phyloP scores from a whole-genome alignment of 2,797 vertebrate species.

The Trematomus bernacchii region DNA sequence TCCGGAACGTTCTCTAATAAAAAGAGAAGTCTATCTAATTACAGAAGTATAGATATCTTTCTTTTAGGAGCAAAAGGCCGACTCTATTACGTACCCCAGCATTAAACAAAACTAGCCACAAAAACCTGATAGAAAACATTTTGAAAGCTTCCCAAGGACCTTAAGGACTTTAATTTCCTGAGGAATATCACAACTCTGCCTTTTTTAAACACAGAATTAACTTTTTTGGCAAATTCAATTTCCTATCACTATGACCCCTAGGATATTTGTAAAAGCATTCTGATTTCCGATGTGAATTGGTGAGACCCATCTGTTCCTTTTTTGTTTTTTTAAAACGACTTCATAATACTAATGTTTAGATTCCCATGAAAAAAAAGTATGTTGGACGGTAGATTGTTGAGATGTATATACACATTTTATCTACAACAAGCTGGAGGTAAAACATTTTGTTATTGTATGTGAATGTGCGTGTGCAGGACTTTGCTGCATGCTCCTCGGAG shows the following conservation, averaged over 20 bases:
- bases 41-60: background rate
- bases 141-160: background rate
- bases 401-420: background rate
- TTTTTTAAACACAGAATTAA: background rate
- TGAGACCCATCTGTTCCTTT: background rate
- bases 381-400: too few species aligned
- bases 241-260: background rate
- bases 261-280: background rate
- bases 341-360: too few species aligned
- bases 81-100: background rate
- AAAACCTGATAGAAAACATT: background rate
- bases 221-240: background rate
- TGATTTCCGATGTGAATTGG: background rate
- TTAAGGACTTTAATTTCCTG: background rate
- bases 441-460: background rate
- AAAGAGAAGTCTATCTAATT: background rate
- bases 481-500: conserved; percentile 25
- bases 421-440: background rate
- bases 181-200: background rate
- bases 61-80: background rate
- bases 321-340: background rate
- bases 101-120: background rate
- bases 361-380: too few species aligned
- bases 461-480: background rate
- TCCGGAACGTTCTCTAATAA: background rate